These are phyloP conservation scores for Agrypnia vestita DNA, from an alignment of 1,140 invertebrate species.

Conservation along the genomic window DNA sequence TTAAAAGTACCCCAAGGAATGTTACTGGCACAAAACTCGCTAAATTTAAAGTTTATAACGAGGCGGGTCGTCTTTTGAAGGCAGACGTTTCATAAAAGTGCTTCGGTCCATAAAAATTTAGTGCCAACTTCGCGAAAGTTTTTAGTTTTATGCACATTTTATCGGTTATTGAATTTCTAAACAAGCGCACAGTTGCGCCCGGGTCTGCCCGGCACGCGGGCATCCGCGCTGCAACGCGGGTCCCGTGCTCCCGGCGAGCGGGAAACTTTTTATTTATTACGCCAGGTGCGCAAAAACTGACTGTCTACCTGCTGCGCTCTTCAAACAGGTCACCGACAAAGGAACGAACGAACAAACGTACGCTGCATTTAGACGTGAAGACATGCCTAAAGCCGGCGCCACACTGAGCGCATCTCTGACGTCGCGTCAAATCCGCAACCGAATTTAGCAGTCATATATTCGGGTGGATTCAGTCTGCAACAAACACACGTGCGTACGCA, in stretches of 20 bases:
- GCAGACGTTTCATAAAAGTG: constrained; percentile 17
- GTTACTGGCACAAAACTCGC: not conserved
- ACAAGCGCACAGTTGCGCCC: constrained; percentile 23
- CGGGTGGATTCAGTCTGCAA: too few relatives aligned
- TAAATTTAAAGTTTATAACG: not conserved
- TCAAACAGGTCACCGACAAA: too few relatives aligned
- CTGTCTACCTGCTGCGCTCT: too few relatives aligned
- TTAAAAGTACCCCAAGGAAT: not conserved
- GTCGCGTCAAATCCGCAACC: too few relatives aligned
- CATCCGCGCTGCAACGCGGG: not conserved
- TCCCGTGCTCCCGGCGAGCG: too few relatives aligned
- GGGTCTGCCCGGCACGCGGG: not conserved
- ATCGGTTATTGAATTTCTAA: constrained; percentile 48
- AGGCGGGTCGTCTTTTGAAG: constrained; percentile 2
- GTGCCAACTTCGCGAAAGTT: constrained; percentile 27
- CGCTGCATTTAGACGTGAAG: too few relatives aligned
- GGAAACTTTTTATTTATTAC: not conserved
- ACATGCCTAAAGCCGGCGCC: too few relatives aligned
- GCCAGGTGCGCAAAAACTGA: too few relatives aligned
- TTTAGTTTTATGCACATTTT: constrained; percentile 43
- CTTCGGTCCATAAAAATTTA: constrained; percentile 33
- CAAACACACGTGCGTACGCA: too few relatives aligned
- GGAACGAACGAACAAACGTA: too few relatives aligned
- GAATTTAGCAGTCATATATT: too few relatives aligned
- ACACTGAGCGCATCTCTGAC: too few relatives aligned